A percentile compares a stretch with the other conserved stretches of the same genome.
These are phyloP conservation scores for Paramisgurnus dabryanus DNA, from an alignment of 2,113 vertebrate species.

Conservation along the genomic window DNA sequence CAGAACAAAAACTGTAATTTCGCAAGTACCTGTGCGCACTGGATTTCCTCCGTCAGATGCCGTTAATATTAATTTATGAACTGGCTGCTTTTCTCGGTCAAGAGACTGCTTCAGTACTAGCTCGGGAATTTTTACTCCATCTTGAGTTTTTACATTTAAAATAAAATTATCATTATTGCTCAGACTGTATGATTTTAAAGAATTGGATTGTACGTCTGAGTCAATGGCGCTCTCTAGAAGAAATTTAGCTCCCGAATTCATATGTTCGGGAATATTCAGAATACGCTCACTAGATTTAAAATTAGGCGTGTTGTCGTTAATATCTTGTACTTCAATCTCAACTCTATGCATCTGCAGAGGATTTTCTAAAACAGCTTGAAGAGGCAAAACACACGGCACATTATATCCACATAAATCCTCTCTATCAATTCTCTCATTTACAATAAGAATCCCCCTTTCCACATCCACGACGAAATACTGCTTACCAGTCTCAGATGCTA, in stretches of 20 bases:
- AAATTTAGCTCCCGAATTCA: conserved; percentile 67
- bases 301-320: conserved; percentile 74
- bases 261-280: conserved; percentile 73
- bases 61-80: conserved; percentile 62
- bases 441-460: conserved; percentile 64
- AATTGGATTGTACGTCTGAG: conserved; percentile 58
- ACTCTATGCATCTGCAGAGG: conserved; percentile 67
- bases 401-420: conserved; percentile 63
- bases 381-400: conserved; percentile 62
- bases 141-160: conserved; percentile 65
- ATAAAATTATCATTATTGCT: conserved; percentile 52
- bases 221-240: conserved; percentile 63
- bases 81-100: conserved; percentile 61
- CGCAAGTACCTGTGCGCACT: conserved; percentile 67
- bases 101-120: conserved; percentile 64
- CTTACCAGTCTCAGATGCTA: conserved; percentile 75
- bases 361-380: conserved; percentile 67
- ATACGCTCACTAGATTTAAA: conserved; percentile 71
- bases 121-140: conserved; percentile 61
- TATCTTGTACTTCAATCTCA: conserved; percentile 76
- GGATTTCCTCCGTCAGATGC: conserved; percentile 67
- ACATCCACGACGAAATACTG: conserved; percentile 74
- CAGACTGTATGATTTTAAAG: conserved; percentile 54
- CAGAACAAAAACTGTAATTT: conserved; percentile 69
- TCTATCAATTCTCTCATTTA: conserved; percentile 67